phyloP scores from a whole-genome alignment of 2,888 invertebrate genomes.

The Salticus scenicus region DNA sequence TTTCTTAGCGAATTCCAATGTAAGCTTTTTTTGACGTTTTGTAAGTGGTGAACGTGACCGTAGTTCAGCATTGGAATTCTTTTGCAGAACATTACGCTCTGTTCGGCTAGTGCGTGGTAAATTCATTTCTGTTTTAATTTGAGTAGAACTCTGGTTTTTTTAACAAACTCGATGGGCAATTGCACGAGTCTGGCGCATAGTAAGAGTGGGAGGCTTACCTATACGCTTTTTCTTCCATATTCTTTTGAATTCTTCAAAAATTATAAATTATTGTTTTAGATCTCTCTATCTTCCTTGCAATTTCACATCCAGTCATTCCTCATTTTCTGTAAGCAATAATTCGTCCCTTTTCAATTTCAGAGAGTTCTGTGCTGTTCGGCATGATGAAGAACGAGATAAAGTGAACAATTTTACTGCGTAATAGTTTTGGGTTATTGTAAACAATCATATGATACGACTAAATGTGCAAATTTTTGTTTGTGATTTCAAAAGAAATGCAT shows the following conservation, averaged over 20 bases:
- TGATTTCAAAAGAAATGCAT: too few species aligned
- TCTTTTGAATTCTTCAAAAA: not conserved
- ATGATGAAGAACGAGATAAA: not conserved
- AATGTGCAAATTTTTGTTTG: too few species aligned
- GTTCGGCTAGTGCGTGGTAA: too few species aligned
- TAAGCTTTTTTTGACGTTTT: not conserved
- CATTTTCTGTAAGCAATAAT: not conserved
- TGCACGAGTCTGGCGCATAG: not conserved
- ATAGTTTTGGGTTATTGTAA: not conserved
- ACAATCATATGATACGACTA: not conserved
- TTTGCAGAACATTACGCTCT: too few species aligned
- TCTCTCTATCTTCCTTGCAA: too few species aligned
- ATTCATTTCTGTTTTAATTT: too few species aligned
- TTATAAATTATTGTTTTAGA: not conserved
- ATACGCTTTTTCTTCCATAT: not conserved
- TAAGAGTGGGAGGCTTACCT: not conserved
- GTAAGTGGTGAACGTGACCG: too few species aligned
- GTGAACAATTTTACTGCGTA: not conserved
- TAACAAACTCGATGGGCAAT: not conserved
- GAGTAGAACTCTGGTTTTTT: not conserved
- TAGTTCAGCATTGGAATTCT: too few species aligned
- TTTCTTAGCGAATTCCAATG: not conserved
- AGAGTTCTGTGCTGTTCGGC: constrained; percentile 1
- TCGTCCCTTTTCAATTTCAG: not conserved
- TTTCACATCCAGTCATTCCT: not conserved